Evolutionary conservation across 2,113 vertebrate genomes (phyloP).

Genomic region (Gambusia affinis): DNA sequence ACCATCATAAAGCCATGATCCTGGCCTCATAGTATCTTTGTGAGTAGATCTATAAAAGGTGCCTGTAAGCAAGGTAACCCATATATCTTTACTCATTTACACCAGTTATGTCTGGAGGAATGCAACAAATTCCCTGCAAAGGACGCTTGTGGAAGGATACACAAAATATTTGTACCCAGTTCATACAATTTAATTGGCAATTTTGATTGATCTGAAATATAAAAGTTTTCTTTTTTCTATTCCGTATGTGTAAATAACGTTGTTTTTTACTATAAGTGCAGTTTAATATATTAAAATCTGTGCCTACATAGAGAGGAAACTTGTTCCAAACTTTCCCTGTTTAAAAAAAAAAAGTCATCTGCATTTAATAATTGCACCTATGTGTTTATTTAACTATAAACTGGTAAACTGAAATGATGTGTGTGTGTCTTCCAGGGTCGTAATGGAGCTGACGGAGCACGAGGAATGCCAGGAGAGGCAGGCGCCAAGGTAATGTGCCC

Average conservation of each 20-base stretch:
- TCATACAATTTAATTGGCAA: neutral
- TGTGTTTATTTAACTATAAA: conserved; percentile 40
- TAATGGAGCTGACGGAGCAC: conserved; percentile 90
- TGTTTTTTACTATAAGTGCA: too few relatives aligned
- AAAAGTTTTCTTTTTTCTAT: neutral
- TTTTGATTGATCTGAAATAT: neutral
- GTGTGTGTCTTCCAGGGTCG: conserved; percentile 83
- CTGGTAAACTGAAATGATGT: conserved; percentile 21
- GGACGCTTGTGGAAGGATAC: neutral
- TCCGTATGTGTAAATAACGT: too few relatives aligned
- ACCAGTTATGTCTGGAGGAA: neutral
- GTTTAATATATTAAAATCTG: neutral
- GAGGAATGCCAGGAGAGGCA: conserved; percentile 94
- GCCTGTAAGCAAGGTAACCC: too few relatives aligned
- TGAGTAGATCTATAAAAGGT: too few relatives aligned
- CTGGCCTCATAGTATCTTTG: too few relatives aligned
- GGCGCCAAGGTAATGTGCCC: conserved; percentile 86
- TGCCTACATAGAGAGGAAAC: conserved; percentile 12
- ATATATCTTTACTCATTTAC: neutral
- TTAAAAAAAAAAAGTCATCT: conserved; percentile 52
- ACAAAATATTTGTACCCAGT: neutral
- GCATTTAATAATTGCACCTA: conserved; percentile 32
- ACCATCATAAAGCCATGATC: too few relatives aligned
- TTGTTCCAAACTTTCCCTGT: conserved; percentile 26
- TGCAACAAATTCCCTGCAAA: neutral